Evolutionary conservation across 2,888 invertebrate genomes (phyloP).

Genomic region (Leucophenga montana): DNA sequence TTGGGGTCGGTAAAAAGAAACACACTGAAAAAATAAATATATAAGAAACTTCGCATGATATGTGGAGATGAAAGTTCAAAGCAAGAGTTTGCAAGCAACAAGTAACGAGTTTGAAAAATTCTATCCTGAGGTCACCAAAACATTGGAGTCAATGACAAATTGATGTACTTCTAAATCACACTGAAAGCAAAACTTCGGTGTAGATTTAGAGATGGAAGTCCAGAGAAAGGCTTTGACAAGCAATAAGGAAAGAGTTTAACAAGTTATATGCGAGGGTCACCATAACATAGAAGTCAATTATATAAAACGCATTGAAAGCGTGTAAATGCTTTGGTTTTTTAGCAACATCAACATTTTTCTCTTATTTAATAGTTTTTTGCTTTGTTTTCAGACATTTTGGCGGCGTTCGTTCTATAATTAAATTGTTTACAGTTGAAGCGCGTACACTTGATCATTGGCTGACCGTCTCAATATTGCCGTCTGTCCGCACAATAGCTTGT

Average conservation of each 20-base stretch:
- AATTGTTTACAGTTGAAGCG: conserved; percentile 21
- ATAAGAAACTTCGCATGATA: no score
- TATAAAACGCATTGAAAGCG: background rate
- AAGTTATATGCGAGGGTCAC: no score
- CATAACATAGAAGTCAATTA: background rate
- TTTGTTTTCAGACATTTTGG: background rate
- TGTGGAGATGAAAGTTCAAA: background rate
- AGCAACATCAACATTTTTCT: background rate
- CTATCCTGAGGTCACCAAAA: no score
- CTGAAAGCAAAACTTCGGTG: no score
- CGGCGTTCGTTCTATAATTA: conserved; percentile 8
- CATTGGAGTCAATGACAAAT: no score
- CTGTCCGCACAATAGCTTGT: background rate
- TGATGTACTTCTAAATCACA: no score
- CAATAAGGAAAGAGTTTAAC: no score
- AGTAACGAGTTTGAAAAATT: no score
- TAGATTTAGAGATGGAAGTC: no score
- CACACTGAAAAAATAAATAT: no score
- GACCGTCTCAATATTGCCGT: background rate
- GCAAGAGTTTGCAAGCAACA: background rate
- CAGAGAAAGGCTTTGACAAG: no score
- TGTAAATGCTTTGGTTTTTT: background rate
- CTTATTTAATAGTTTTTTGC: background rate
- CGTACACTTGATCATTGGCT: conserved; percentile 9
- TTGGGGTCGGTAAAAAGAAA: no score